Conservation (phyloP, 2,113 vertebrate genomes). For the Myxocyprinus asiaticus region DNA sequence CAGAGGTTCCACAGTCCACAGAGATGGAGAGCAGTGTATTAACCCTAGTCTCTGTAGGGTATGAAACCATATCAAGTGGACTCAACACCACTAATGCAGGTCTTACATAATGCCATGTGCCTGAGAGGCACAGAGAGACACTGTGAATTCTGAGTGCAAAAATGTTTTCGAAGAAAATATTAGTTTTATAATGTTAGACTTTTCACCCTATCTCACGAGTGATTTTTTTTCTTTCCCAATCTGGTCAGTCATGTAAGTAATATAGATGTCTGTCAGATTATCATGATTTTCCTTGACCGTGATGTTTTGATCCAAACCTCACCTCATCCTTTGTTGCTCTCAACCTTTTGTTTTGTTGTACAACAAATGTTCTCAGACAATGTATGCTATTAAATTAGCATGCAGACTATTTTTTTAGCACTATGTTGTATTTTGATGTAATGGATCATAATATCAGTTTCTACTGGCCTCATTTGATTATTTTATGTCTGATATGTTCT, state of each 20-base stretch:
- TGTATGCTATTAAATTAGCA: slow-evolving; percentile 16
- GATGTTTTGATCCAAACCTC: neutral
- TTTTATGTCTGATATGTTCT: neutral
- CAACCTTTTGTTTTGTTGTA: slow-evolving; percentile 6
- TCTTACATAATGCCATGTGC: slow-evolving; percentile 44
- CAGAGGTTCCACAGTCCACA: slow-evolving; percentile 58
- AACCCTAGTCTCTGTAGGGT: slow-evolving; percentile 76
- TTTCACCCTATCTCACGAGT: slow-evolving; percentile 20
- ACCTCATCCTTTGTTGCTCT: neutral
- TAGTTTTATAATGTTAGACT: slow-evolving; percentile 39
- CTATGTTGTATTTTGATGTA: slow-evolving; percentile 12
- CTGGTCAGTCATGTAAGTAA: neutral
- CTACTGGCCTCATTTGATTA: neutral
- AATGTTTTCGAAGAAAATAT: slow-evolving; percentile 41
- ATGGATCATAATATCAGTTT: slow-evolving; percentile 7
- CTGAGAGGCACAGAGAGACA: neutral
- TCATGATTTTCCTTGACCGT: neutral
- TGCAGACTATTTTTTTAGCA: slow-evolving; percentile 21
- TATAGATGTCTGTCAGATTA: neutral
- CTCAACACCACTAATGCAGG: slow-evolving; percentile 53
- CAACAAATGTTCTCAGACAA: slow-evolving; percentile 12
- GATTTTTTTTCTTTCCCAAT: neutral
- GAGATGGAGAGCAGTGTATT: slow-evolving; percentile 69
- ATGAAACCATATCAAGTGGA: slow-evolving; percentile 73
- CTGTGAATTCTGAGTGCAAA: slow-evolving; percentile 44